A percentile compares a stretch with the other conserved stretches of the same genome.
Evolutionary conservation across 2,888 invertebrate genomes (phyloP).

Genomic region (Polymixis lichenea): DNA sequence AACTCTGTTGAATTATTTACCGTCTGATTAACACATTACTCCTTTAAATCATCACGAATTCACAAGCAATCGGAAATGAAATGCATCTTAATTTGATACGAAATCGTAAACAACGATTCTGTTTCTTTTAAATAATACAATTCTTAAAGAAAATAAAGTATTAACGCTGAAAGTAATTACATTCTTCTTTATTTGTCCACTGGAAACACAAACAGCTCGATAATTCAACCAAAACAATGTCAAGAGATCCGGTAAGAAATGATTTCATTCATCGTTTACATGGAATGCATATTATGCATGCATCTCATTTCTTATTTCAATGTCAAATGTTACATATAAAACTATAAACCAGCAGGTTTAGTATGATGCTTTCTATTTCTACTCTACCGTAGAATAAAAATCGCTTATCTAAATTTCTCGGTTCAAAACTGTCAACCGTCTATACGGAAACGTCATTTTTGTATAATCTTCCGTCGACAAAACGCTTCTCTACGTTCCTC

Average conservation of each 20-base stretch:
- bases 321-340: conserved; percentile 7
- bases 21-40: conserved; percentile 30
- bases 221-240: conserved; percentile 45
- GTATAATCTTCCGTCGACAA: no score
- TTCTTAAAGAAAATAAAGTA: conserved; percentile 21
- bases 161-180: conserved; percentile 19
- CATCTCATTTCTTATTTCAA: conserved; percentile 28
- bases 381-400: no score
- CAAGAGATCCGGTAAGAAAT: conserved; percentile 24
- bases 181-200: conserved; percentile 18
- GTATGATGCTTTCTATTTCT: no score
- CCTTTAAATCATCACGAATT: conserved; percentile 22
- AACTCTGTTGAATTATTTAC: conserved; percentile 49
- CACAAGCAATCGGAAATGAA: conserved; percentile 27
- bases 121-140: conserved; percentile 27
- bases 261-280: conserved; percentile 28
- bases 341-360: background rate
- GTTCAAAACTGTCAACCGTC: no score
- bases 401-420: no score
- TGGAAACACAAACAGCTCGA: conserved; percentile 21
- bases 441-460: no score
- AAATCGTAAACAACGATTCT: conserved; percentile 33
- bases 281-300: conserved; percentile 13
- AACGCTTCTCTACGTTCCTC: no score
- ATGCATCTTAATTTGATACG: conserved; percentile 34